Conservation (phyloP, 2,888 invertebrate species). For the Thalpophila matura region DNA sequence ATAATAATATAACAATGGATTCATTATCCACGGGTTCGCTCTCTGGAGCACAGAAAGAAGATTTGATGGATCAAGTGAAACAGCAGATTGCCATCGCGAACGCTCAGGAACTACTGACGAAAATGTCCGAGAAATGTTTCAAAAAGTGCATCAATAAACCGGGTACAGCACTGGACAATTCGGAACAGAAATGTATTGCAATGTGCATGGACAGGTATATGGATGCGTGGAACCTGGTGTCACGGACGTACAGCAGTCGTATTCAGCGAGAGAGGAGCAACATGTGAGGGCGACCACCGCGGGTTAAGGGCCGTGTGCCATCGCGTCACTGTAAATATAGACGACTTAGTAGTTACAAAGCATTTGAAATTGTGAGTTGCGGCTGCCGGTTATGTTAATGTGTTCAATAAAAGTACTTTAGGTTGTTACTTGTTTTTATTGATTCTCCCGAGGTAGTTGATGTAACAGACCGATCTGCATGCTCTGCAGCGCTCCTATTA, state of each 20-base stretch:
- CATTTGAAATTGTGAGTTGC: slow-evolving; percentile 80
- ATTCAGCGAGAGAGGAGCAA: slow-evolving; percentile 95
- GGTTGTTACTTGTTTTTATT: slow-evolving; percentile 74
- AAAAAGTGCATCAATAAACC: slow-evolving; percentile 98
- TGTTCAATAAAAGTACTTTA: slow-evolving; percentile 83
- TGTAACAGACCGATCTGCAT: slow-evolving; percentile 55
- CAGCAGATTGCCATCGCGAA: slow-evolving; percentile 98
- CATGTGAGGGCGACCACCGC: slow-evolving; percentile 81
- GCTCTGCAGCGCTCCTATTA: slow-evolving; percentile 51
- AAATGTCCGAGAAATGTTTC: slow-evolving; percentile 99
- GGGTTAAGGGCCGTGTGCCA: slow-evolving; percentile 63
- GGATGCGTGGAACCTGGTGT: slow-evolving; percentile 98
- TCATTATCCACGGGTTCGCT: slow-evolving; percentile 89
- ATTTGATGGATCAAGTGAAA: slow-evolving; percentile 98
- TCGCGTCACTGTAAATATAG: slow-evolving; percentile 85
- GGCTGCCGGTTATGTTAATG: slow-evolving; percentile 78
- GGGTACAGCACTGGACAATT: slow-evolving; percentile 96
- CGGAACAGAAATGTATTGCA: slow-evolving; percentile 98
- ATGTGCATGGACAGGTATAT: slow-evolving; percentile 99
- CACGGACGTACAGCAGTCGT: slow-evolving; percentile 96
- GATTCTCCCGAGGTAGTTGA: slow-evolving; percentile 48
- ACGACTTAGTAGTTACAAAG: slow-evolving; percentile 80
- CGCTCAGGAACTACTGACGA: slow-evolving; percentile 97
- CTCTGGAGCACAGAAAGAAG: slow-evolving; percentile 94
- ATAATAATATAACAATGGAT: slow-evolving; percentile 87